These are phyloP conservation scores for Heliconius charithonia DNA, from an alignment of 2,888 invertebrate genomes.

Conservation along the genomic window DNA sequence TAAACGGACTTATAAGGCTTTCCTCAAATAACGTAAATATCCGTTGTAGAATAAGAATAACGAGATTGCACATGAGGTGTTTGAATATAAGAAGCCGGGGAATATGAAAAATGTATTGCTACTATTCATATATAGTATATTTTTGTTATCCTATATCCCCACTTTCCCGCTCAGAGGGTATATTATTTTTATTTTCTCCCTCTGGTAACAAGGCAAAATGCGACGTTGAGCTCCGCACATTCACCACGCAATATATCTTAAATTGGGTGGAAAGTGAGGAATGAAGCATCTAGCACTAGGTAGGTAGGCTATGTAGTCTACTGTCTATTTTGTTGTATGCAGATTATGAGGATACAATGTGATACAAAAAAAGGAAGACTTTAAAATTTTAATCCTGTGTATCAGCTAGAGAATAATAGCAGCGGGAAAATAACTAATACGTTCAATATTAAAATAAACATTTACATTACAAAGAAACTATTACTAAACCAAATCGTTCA, in stretches of 20 bases:
- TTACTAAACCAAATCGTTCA: neutral
- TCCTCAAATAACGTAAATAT: slow-evolving; percentile 15
- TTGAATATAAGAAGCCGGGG: slow-evolving; percentile 20
- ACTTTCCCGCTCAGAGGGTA: no score
- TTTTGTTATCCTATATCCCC: no score
- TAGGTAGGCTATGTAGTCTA: no score
- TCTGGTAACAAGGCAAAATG: neutral
- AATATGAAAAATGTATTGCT: neutral
- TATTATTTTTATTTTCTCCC: neutral
- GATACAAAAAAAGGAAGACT: no score
- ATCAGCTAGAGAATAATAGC: neutral
- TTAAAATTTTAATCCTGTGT: no score
- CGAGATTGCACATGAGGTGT: slow-evolving; percentile 23
- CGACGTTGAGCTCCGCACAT: neutral
- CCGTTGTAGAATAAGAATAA: slow-evolving; percentile 16
- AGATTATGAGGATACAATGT: no score
- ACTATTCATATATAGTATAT: no score
- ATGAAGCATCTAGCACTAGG: no score
- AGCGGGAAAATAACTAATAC: neutral
- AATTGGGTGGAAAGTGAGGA: neutral
- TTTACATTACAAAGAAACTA: neutral
- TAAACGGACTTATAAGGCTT: slow-evolving; percentile 18
- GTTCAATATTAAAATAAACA: neutral
- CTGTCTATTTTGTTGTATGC: no score
- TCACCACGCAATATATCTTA: neutral